phyloP scores from a whole-genome alignment of 2,888 invertebrate species.

The Exocentrus adspersus region DNA sequence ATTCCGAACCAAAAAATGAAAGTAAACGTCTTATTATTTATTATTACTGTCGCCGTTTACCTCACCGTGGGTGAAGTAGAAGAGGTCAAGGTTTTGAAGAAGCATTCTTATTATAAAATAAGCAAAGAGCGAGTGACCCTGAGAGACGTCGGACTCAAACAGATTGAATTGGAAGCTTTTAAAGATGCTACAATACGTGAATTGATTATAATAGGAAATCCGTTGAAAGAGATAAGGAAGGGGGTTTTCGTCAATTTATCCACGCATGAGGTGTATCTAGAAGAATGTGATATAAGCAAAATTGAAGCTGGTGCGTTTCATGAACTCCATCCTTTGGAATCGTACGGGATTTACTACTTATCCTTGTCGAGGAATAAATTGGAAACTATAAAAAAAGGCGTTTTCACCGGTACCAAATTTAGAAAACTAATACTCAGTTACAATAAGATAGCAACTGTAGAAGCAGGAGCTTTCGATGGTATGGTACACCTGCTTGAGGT shows the following conservation, averaged over 20 bases:
- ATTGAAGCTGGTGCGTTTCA: neutral
- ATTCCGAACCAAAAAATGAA: neutral
- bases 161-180: neutral
- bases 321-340: neutral
- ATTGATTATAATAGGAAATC: neutral
- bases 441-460: neutral
- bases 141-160: neutral
- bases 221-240: neutral
- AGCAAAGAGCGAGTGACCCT: neutral
- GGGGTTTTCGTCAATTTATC: constrained; percentile 1
- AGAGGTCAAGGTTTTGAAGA: neutral
- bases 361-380: neutral
- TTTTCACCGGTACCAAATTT: constrained; percentile 4
- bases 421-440: neutral
- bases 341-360: neutral
- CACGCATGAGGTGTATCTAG: neutral
- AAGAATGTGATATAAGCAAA: neutral
- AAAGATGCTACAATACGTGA: neutral
- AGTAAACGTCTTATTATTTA: neutral
- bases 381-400: neutral
- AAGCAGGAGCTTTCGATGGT: neutral
- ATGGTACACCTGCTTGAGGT: neutral
- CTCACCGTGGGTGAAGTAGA: too few species aligned
- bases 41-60: neutral
- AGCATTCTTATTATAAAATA: neutral